These are phyloP conservation scores for Cotesia glomerata DNA, from an alignment of 1,140 invertebrate genomes.

Conservation along the genomic window DNA sequence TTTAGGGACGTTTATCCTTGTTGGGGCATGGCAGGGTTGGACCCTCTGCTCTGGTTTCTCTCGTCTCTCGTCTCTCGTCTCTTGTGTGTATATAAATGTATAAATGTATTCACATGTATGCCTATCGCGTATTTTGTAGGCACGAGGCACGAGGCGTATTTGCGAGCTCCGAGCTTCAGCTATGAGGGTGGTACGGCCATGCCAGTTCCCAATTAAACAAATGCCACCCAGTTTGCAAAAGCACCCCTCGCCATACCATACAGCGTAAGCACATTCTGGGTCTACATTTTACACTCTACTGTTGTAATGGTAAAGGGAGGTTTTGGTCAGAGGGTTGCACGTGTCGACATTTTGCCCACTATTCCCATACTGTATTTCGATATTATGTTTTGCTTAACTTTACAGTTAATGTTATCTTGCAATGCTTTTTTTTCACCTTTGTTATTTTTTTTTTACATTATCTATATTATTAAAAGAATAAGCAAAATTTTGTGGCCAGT, in stretches of 20 bases:
- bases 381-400: neutral
- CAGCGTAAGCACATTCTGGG: neutral
- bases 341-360: conserved; percentile 1
- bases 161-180: conserved; percentile 6
- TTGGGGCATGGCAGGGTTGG: neutral
- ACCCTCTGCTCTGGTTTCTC: neutral
- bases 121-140: conserved; percentile 15
- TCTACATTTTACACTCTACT: too few relatives aligned
- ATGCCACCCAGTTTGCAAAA: conserved; percentile 37
- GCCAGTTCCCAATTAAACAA: conserved; percentile 56
- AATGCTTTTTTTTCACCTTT: neutral
- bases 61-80: neutral
- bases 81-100: neutral
- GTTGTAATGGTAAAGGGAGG: neutral
- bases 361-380: neutral
- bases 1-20: neutral
- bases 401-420: neutral
- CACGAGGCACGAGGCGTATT: neutral
- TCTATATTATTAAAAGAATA: neutral
- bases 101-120: conserved; percentile 5
- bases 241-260: neutral
- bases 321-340: neutral
- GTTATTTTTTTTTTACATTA: neutral
- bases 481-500: too few relatives aligned
- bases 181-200: conserved; percentile 38